Conservation (phyloP, 2,888 invertebrate genomes). For the Charanyca ferruginea region DNA sequence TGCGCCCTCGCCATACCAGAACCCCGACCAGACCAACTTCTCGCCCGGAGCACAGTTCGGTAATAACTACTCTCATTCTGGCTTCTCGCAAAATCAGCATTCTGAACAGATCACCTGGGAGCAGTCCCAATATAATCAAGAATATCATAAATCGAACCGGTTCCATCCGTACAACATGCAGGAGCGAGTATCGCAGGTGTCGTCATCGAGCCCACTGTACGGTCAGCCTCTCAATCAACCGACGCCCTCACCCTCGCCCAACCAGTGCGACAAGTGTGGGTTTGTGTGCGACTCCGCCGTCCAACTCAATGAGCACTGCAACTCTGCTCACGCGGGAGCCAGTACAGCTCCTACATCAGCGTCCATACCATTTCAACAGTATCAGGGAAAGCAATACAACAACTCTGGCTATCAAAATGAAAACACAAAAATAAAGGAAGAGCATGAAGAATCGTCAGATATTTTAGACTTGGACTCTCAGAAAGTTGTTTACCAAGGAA, state of each 20-base stretch:
- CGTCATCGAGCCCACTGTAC: conserved; percentile 90
- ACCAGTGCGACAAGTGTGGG: conserved; percentile 96
- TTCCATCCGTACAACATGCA: conserved; percentile 90
- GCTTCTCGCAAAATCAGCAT: conserved; percentile 88
- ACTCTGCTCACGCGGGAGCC: conserved; percentile 92
- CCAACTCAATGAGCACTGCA: conserved; percentile 94
- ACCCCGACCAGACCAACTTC: conserved; percentile 91
- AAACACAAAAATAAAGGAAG: conserved; percentile 91
- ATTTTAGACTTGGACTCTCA: conserved; percentile 97
- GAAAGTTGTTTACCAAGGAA: conserved; percentile 95
- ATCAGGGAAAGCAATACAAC: conserved; percentile 87
- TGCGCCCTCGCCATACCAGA: conserved; percentile 93
- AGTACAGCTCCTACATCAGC: conserved; percentile 83
- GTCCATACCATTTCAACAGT: conserved; percentile 90
- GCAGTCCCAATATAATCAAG: conserved; percentile 86
- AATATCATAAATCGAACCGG: conserved; percentile 84
- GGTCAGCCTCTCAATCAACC: conserved; percentile 92
- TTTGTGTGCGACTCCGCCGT: conserved; percentile 94
- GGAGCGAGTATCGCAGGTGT: conserved; percentile 89
- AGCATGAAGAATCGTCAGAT: conserved; percentile 94
- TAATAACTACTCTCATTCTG: conserved; percentile 88
- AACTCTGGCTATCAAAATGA: conserved; percentile 87
- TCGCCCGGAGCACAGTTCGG: conserved; percentile 90
- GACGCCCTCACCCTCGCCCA: conserved; percentile 93
- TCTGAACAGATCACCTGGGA: conserved; percentile 88